A percentile compares a stretch with the other conserved stretches of the same genome.
Evolutionary conservation across 1,140 invertebrate species (phyloP).

Genomic region (Drosophila baimaii): DNA sequence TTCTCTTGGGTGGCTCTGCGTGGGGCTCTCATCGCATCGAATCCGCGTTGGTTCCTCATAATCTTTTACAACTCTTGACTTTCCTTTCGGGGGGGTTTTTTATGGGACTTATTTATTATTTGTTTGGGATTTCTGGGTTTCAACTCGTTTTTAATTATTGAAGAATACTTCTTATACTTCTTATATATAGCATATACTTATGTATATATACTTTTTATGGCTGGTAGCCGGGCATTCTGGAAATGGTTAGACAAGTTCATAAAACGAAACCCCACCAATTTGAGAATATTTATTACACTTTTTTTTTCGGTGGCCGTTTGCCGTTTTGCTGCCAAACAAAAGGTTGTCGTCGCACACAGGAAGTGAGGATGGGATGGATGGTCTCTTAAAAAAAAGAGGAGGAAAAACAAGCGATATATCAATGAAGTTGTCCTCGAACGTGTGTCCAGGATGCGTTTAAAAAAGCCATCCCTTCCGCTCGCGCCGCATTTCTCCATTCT

Average conservation of each 20-base stretch:
- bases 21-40: constrained; percentile 47
- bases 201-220: constrained; percentile 28
- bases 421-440: constrained; percentile 74
- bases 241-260: constrained; percentile 51
- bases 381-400: constrained; percentile 52
- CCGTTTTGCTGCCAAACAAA: constrained; percentile 39
- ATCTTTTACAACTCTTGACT: constrained; percentile 58
- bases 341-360: constrained; percentile 52
- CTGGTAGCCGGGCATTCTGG: constrained; percentile 29
- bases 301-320: constrained; percentile 42
- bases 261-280: constrained; percentile 35
- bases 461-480: constrained; percentile 79
- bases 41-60: constrained; percentile 39
- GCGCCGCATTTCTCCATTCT: constrained; percentile 32
- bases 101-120: constrained; percentile 35
- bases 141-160: constrained; percentile 60
- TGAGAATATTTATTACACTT: constrained; percentile 59
- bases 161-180: constrained; percentile 40
- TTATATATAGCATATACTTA: constrained; percentile 19
- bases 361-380: constrained; percentile 46
- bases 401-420: constrained; percentile 67
- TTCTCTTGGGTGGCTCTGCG: constrained; percentile 67
- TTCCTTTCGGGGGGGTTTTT: constrained; percentile 50
- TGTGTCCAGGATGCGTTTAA: constrained; percentile 79
- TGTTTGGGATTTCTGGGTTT: constrained; percentile 11